Percentiles rank a stretch among this genome's conserved stretches.
These are phyloP conservation scores for Camponotus floridanus DNA, from an alignment of 1,140 invertebrate species.

Conservation along the genomic window DNA sequence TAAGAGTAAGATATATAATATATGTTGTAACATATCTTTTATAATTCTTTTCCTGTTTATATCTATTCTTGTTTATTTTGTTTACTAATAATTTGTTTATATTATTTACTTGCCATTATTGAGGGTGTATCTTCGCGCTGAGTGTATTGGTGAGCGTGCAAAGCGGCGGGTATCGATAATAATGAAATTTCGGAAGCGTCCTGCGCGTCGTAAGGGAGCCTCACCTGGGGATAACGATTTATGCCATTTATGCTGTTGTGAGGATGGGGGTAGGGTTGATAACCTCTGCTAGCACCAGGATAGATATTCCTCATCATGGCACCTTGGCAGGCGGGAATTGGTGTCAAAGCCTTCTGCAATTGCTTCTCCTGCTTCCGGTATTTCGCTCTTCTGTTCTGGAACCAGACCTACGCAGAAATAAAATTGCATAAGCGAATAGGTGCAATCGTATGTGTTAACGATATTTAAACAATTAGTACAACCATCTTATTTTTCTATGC, in stretches of 20 bases:
- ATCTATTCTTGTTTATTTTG: neutral
- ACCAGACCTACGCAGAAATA: constrained; percentile 92
- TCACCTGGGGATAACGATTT: constrained; percentile 97
- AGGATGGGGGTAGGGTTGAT: constrained; percentile 97
- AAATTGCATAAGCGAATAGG: constrained; percentile 21
- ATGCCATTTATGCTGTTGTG: constrained; percentile 93
- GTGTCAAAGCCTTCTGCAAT: constrained; percentile 96
- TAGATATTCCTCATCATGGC: constrained; percentile 99
- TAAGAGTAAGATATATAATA: too few species aligned
- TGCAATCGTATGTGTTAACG: neutral
- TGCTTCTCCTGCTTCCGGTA: constrained; percentile 99
- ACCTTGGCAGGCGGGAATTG: constrained; percentile 96
- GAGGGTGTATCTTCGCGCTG: constrained; percentile 43
- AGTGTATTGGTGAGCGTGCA: constrained; percentile 54
- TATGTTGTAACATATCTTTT: too few species aligned
- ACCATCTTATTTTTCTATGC: neutral
- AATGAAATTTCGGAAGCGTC: constrained; percentile 63
- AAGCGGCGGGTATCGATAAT: constrained; percentile 63
- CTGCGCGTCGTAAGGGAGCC: constrained; percentile 62
- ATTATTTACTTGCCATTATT: constrained; percentile 55
- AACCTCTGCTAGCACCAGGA: constrained; percentile 93
- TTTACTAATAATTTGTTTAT: constrained; percentile 21
- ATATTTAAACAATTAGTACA: constrained; percentile 6
- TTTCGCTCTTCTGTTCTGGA: constrained; percentile 99
- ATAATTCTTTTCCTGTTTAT: neutral